A percentile compares a stretch with the other conserved stretches of the same genome.
Conservation (phyloP, 2,888 invertebrate genomes). For the Noctua fimbriata region DNA sequence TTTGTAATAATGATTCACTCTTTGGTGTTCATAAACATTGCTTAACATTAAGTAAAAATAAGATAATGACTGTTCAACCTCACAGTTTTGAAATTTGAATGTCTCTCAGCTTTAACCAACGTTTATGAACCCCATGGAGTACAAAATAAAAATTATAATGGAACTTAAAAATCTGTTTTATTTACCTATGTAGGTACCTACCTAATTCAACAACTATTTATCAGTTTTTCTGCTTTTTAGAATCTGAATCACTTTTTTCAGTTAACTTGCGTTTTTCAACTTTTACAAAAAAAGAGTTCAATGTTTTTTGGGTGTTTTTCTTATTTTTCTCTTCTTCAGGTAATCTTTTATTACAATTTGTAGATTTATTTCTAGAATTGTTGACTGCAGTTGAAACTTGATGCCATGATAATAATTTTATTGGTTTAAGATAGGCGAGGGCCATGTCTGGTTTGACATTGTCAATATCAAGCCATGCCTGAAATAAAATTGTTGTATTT, state of each 20-base stretch:
- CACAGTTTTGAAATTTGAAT: neutral
- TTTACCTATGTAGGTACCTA: neutral
- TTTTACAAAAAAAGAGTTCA: conserved; percentile 84
- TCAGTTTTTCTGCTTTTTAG: conserved; percentile 71
- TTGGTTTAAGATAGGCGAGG: conserved; percentile 89
- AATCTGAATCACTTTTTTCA: conserved; percentile 64
- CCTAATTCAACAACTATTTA: conserved; percentile 11
- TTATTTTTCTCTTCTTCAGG: conserved; percentile 74
- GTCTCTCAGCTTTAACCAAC: neutral
- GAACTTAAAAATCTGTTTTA: conserved; percentile 8
- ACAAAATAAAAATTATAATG: conserved; percentile 37
- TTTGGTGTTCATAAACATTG: neutral
- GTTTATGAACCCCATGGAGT: neutral
- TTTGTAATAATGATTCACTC: conserved; percentile 9
- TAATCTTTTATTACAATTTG: conserved; percentile 90
- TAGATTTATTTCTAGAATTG: conserved; percentile 92
- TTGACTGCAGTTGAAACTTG: conserved; percentile 93
- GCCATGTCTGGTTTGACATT: conserved; percentile 88
- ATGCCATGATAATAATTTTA: conserved; percentile 91
- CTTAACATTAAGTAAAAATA: neutral
- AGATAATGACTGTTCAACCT: neutral
- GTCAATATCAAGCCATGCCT: conserved; percentile 93
- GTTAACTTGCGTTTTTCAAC: conserved; percentile 78
- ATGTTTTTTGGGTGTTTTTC: conserved; percentile 81
- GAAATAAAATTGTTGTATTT: conserved; percentile 59